phyloP scores from a whole-genome alignment of 2,888 invertebrate genomes.

The Ptilodon capucinus region DNA sequence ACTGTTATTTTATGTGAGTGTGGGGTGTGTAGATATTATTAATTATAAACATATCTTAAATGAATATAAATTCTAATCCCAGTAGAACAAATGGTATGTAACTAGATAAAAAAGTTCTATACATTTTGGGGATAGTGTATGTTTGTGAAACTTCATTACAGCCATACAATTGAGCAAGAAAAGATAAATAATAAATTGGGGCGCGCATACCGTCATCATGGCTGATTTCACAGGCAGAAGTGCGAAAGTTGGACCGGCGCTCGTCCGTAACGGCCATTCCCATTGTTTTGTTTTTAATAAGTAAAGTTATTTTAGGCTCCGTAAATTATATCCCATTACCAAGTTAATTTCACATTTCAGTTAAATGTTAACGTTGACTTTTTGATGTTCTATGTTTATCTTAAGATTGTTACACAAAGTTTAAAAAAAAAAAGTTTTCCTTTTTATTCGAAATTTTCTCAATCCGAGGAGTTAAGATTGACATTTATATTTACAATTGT shows the following conservation, averaged over 20 bases:
- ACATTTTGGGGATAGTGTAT: neutral
- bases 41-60: too few relatives aligned
- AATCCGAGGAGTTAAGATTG: neutral
- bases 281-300: conserved; percentile 32
- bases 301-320: conserved; percentile 43
- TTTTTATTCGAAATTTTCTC: neutral
- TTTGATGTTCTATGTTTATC: conserved; percentile 31
- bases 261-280: neutral
- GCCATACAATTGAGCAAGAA: neutral
- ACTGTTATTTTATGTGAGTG: too few relatives aligned
- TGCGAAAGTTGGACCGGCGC: neutral
- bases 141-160: neutral
- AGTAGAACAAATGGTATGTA: too few relatives aligned
- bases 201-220: neutral
- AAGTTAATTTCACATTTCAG: conserved; percentile 44
- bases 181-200: conserved; percentile 1
- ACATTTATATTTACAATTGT: neutral
- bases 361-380: conserved; percentile 38
- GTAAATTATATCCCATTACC: conserved; percentile 38
- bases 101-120: too few relatives aligned
- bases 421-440: neutral
- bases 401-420: conserved; percentile 13
- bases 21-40: too few relatives aligned
- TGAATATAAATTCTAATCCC: too few relatives aligned
- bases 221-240: neutral